Conservation (phyloP, 2,888 invertebrate genomes). For the Rhabditoides inermis region DNA sequence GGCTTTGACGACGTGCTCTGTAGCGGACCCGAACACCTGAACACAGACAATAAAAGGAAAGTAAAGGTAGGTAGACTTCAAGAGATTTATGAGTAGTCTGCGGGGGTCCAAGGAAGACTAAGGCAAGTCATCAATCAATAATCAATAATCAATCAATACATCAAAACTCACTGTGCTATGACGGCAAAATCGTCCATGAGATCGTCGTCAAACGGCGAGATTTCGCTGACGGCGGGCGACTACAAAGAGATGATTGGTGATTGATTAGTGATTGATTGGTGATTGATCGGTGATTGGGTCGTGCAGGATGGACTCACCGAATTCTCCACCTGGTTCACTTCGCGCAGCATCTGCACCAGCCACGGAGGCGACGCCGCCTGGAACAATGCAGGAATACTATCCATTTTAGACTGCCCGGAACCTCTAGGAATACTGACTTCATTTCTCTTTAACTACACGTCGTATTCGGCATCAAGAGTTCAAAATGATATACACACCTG, state of each 20-base stretch:
- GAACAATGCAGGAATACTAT: too few relatives aligned
- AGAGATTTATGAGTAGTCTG: background rate
- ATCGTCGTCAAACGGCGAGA: constrained; percentile 28
- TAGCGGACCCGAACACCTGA: constrained; percentile 29
- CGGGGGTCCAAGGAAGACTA: background rate
- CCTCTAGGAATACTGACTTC: too few relatives aligned
- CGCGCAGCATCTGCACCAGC: constrained; percentile 23
- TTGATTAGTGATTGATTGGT: background rate
- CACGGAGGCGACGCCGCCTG: constrained; percentile 54
- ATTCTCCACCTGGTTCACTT: constrained; percentile 14
- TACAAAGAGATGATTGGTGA: background rate
- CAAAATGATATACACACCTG: too few relatives aligned
- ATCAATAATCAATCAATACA: background rate
- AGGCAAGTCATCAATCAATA: too few relatives aligned
- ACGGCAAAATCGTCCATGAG: constrained; percentile 46
- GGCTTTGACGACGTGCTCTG: constrained; percentile 33
- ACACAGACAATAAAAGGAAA: background rate
- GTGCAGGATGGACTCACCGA: too few relatives aligned
- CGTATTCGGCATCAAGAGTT: too few relatives aligned
- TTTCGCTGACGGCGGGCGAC: background rate
- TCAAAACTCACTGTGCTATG: constrained; percentile 40
- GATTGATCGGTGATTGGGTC: too few relatives aligned
- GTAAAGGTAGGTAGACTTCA: background rate
- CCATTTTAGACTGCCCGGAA: too few relatives aligned
- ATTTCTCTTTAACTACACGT: too few relatives aligned